A percentile compares a stretch with the other conserved stretches of the same genome.
phyloP scores from a whole-genome alignment of 2,888 invertebrate species.

The Trilocha varians region DNA sequence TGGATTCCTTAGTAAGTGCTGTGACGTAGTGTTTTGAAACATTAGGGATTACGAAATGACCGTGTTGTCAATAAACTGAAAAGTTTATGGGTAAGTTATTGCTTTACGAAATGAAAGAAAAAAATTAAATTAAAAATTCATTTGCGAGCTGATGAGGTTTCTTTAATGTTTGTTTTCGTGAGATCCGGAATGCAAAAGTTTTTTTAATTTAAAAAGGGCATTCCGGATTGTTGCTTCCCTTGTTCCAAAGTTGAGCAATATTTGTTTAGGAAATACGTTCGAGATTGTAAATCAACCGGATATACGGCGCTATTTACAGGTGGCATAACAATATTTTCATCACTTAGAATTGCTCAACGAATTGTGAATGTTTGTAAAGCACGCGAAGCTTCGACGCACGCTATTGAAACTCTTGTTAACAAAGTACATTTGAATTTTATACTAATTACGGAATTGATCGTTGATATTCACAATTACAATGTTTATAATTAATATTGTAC shows the following conservation, averaged over 20 bases:
- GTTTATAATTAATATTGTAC: background rate
- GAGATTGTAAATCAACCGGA: background rate
- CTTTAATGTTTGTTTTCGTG: background rate
- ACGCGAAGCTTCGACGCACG: background rate
- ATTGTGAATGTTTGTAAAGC: background rate
- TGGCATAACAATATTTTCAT: background rate
- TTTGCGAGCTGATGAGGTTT: background rate
- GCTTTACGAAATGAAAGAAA: background rate
- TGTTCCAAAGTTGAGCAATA: background rate
- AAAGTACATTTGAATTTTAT: background rate
- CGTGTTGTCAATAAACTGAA: background rate
- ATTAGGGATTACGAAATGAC: too few species aligned
- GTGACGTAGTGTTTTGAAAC: background rate
- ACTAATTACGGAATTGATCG: background rate
- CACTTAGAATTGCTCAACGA: background rate
- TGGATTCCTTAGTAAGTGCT: background rate
- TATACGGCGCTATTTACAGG: background rate
- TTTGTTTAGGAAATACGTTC: background rate
- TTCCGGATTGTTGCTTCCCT: background rate
- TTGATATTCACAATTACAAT: background rate
- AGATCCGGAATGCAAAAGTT: background rate
- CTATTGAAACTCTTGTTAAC: background rate
- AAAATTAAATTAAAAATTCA: background rate
- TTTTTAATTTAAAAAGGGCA: background rate
- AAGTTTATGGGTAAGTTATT: slow-evolving; percentile 4